Evolutionary conservation across 2,113 vertebrate genomes (phyloP).

Genomic region (Halichoeres trimaculatus): DNA sequence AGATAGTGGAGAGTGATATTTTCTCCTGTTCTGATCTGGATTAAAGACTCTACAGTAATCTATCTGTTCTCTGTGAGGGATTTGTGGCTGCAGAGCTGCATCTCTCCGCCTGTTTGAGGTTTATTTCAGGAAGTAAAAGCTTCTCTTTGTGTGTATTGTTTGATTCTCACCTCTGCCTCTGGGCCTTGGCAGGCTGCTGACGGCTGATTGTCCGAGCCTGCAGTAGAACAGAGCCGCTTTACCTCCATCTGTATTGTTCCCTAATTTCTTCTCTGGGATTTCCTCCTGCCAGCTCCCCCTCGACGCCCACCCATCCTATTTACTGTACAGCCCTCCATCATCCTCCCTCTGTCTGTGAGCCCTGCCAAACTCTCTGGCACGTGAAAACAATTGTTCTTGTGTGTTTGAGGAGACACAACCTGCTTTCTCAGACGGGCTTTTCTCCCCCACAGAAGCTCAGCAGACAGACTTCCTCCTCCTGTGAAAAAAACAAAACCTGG

Average conservation of each 20-base stretch:
- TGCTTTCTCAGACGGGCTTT: conserved; percentile 44
- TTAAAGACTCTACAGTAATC: conserved; percentile 1
- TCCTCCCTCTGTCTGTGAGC: conserved; percentile 67
- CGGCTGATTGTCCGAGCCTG: conserved; percentile 52
- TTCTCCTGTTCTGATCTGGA: too few relatives aligned
- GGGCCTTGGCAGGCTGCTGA: conserved; percentile 46
- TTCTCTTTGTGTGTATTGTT: conserved; percentile 26
- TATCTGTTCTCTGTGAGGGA: conserved; percentile 41
- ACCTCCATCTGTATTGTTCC: conserved; percentile 71
- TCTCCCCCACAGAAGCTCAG: conserved; percentile 41
- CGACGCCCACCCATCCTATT: conserved; percentile 52
- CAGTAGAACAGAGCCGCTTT: conserved; percentile 45
- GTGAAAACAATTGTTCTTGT: conserved; percentile 76
- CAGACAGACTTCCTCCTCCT: conserved; percentile 62
- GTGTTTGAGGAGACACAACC: conserved; percentile 61
- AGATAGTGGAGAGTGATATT: too few relatives aligned
- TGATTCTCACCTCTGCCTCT: conserved; percentile 66
- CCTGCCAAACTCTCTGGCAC: conserved; percentile 74
- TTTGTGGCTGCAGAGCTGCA: conserved; percentile 22
- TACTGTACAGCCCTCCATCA: conserved; percentile 59
- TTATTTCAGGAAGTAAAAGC: conserved; percentile 59
- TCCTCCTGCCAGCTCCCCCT: conserved; percentile 57
- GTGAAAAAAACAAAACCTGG: not conserved
- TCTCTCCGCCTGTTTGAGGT: conserved; percentile 54
- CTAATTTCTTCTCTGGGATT: conserved; percentile 79